Percentiles rank a stretch among this genome's conserved stretches.
Conservation (phyloP, 1,140 invertebrate species). For the Chelonus insularis region DNA sequence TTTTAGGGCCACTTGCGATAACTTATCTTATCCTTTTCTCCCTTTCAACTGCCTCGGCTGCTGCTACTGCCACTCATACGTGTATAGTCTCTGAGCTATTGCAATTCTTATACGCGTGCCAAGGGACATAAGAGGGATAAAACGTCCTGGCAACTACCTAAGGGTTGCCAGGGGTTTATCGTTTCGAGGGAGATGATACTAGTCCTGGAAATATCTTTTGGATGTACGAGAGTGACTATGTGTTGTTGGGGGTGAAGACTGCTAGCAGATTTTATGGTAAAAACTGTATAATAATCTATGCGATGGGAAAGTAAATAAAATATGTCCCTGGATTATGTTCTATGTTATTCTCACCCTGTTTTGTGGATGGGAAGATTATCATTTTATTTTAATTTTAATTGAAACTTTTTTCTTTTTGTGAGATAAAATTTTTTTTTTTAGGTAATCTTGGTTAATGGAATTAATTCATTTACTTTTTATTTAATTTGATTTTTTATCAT, state of each 20-base stretch:
- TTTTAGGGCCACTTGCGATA: background rate
- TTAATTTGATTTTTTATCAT: too few species aligned
- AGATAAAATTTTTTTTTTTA: too few species aligned
- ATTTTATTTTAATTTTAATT: too few species aligned
- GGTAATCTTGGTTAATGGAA: too few species aligned
- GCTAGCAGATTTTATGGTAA: slow-evolving; percentile 26
- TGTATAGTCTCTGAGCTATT: background rate
- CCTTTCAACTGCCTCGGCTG: background rate
- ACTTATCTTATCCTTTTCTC: background rate
- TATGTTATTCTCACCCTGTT: too few species aligned
- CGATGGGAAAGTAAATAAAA: background rate
- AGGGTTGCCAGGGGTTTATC: too few species aligned
- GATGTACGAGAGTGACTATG: background rate
- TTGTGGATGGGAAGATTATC: too few species aligned
- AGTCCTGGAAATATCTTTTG: too few species aligned
- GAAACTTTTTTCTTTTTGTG: too few species aligned
- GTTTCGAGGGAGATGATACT: too few species aligned
- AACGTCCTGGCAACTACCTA: background rate
- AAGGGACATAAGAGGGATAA: slow-evolving; percentile 3
- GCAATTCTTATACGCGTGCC: background rate
- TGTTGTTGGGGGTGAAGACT: slow-evolving; percentile 18
- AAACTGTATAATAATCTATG: slow-evolving; percentile 23
- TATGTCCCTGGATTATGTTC: too few species aligned
- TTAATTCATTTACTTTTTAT: too few species aligned
- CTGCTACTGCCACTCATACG: background rate